Conservation (phyloP, 1,140 invertebrate species). For the Drosophila auraria region DNA sequence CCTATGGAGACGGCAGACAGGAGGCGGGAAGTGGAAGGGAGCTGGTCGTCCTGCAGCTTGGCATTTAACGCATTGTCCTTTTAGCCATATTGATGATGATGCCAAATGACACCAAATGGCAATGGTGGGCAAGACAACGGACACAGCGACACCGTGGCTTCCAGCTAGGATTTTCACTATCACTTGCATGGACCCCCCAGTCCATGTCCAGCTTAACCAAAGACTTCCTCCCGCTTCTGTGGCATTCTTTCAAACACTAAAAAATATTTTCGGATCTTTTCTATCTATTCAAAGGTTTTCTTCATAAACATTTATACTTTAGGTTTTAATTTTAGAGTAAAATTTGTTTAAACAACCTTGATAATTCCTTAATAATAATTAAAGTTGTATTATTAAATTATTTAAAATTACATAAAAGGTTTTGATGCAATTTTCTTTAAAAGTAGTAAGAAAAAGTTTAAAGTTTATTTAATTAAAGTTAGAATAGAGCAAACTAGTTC, state of each 20-base stretch:
- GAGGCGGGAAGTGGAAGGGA: not conserved
- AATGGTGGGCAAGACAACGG: slow-evolving; percentile 63
- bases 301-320: not conserved
- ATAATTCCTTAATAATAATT: too few relatives aligned
- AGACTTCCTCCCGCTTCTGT: not conserved
- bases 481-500: too few relatives aligned
- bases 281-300: too few relatives aligned
- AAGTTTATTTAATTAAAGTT: too few relatives aligned
- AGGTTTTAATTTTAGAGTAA: too few relatives aligned
- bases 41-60: slow-evolving; percentile 32
- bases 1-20: slow-evolving; percentile 23
- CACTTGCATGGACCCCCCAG: slow-evolving; percentile 50
- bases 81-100: slow-evolving; percentile 84
- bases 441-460: too few relatives aligned
- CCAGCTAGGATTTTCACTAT: slow-evolving; percentile 78
- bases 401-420: too few relatives aligned
- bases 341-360: too few relatives aligned
- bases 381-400: too few relatives aligned
- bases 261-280: too few relatives aligned
- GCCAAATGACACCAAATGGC: slow-evolving; percentile 81
- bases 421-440: too few relatives aligned
- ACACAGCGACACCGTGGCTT: slow-evolving; percentile 68
- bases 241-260: too few relatives aligned
- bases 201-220: slow-evolving; percentile 17
- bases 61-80: slow-evolving; percentile 84